These are phyloP conservation scores for Mungos mungo DNA, from an alignment of 2,113 vertebrate species.

Conservation along the genomic window DNA sequence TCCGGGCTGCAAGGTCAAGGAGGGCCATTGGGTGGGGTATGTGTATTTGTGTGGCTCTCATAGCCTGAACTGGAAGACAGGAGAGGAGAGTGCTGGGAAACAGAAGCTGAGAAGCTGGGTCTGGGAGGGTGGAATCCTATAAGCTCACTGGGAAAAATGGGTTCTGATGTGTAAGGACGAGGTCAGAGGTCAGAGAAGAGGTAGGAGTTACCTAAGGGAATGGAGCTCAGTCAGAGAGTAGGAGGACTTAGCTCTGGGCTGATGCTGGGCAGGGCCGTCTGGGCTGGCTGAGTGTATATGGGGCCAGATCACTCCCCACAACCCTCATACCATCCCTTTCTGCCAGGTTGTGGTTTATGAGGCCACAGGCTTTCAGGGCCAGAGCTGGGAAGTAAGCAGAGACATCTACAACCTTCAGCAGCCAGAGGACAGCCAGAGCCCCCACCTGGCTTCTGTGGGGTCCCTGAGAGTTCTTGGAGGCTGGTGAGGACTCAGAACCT, in stretches of 20 bases:
- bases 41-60: neutral
- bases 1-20: neutral
- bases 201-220: neutral
- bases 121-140: neutral
- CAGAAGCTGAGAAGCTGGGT: neutral
- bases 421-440: conserved; percentile 79
- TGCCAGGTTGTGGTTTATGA: conserved; percentile 91
- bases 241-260: neutral
- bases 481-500: conserved; percentile 88
- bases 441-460: conserved; percentile 85
- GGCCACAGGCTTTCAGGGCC: conserved; percentile 89
- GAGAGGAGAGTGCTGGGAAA: neutral
- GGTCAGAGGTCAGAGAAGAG: neutral
- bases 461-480: conserved; percentile 92
- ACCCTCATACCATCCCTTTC: neutral
- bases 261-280: neutral
- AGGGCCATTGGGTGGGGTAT: neutral
- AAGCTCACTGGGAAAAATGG: neutral
- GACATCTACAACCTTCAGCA: conserved; percentile 89
- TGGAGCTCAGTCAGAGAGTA: neutral
- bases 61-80: neutral
- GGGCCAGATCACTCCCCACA: neutral
- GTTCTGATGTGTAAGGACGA: neutral
- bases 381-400: conserved; percentile 87
- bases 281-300: neutral